Percentiles rank a stretch among this genome's conserved stretches.
Conservation (phyloP, 2,797 vertebrate genomes). For the Catostomus latipinnis region DNA sequence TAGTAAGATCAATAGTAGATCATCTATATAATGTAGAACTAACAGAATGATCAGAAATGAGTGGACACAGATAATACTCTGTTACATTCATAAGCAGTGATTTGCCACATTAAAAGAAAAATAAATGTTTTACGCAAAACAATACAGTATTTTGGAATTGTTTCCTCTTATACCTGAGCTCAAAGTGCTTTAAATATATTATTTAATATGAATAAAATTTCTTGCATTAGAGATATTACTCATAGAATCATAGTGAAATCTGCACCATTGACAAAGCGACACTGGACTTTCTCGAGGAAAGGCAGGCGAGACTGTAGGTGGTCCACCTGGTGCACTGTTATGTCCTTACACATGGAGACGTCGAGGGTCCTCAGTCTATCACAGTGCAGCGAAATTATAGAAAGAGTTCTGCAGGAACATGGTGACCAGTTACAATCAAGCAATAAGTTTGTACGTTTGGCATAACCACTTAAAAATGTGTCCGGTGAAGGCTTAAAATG, state of each 20-base stretch:
- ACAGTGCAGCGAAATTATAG: constrained; percentile 74
- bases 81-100: constrained; percentile 5
- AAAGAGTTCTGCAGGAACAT: constrained; percentile 75
- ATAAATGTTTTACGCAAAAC: neutral
- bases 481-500: too few relatives aligned
- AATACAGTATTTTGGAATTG: neutral
- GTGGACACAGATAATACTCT: neutral
- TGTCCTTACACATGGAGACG: constrained; percentile 81
- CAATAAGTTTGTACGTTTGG: neutral
- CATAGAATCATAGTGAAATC: constrained; percentile 68
- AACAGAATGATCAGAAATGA: constrained; percentile 8
- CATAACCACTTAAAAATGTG: too few relatives aligned
- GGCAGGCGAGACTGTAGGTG: constrained; percentile 79
- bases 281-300: constrained; percentile 79
- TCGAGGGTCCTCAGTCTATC: constrained; percentile 80
- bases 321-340: constrained; percentile 73
- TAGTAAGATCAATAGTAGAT: constrained; percentile 14
- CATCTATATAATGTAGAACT: neutral
- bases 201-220: neutral
- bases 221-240: constrained; percentile 19
- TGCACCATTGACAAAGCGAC: constrained; percentile 74
- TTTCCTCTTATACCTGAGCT: neutral
- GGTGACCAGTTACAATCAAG: neutral
- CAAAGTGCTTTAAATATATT: neutral
- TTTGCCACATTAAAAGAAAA: too few relatives aligned